Base-by-base conservation (phyloP, 1,140 invertebrate species). In the Telenomus remus region DNA sequence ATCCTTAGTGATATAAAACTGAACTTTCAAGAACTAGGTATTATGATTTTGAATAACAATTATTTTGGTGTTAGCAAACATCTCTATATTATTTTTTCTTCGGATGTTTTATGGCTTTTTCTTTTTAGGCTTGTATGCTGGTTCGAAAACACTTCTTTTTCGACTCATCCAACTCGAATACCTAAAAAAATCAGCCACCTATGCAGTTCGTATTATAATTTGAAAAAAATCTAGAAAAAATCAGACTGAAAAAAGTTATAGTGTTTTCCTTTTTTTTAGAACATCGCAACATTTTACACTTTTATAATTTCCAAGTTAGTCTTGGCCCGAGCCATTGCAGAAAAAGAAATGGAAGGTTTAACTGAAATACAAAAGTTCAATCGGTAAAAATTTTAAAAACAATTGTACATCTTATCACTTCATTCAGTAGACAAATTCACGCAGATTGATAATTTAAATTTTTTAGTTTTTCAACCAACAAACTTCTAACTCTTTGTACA, bases 131-230 rank as follows among this genome's bases (percentile, higher is more conserved):
- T 74, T 90, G 13, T 94, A 91, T 78, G 90, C 91, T 0, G 91
- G 90, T 0, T 85, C 82, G 15, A 88, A 91, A 60, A 86, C 90
- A 7, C 84, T 91, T 6, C 76, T 93, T 0, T 85, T 90, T 3
- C 85, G 90, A 14, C 86, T 91, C 1, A 89, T 94, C 11, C 85
- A 92, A 60, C 75, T 94, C 11, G 92, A 94, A 78, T 84, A 90
- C 13, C 79, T 92, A 8, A 92, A 91, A 73, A 88, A 89, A 27
- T 83, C 85, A 68, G 48, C 15, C 9, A 16, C 1, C n/a, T 12
- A n/a, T 42, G 15, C 27, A 12, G 64, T 68, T 51, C 5, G 55
- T 65, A 16, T 12, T 8, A 5, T 48, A 15, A 19, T 80, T 88
- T 0, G 66, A 87, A 6, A 85, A 47, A 14, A 7, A 15, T 4